Evolutionary conservation across 2,888 invertebrate genomes (phyloP).

Genomic region (Unio pictorum): DNA sequence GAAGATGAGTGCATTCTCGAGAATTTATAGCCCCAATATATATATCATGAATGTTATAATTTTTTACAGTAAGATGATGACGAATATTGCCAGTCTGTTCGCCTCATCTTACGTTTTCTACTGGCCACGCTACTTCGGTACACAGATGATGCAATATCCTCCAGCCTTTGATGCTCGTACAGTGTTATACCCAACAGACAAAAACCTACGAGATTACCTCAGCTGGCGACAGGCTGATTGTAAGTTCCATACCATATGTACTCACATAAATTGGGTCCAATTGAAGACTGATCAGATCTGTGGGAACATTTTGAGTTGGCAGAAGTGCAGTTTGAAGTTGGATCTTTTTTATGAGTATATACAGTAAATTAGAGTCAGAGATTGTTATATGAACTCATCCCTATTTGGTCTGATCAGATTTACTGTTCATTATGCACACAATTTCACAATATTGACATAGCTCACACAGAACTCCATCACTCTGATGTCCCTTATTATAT

Average conservation of each 20-base stretch:
- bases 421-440: no score
- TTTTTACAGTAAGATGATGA: constrained; percentile 81
- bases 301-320: no score
- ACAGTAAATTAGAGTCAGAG: no score
- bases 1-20: background rate
- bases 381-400: no score
- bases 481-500: no score
- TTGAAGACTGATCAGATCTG: background rate
- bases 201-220: constrained; percentile 79
- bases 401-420: no score
- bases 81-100: constrained; percentile 90
- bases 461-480: no score
- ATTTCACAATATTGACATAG: no score
- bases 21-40: background rate
- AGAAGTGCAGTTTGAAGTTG: no score
- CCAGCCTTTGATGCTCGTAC: constrained; percentile 95
- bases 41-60: background rate
- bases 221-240: constrained; percentile 72
- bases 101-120: constrained; percentile 88
- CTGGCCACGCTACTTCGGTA: constrained; percentile 87
- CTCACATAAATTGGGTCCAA: background rate
- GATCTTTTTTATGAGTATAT: no score
- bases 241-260: constrained; percentile 40
- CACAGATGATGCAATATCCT: constrained; percentile 82
- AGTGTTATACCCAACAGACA: constrained; percentile 89